Evolutionary conservation across 2,888 invertebrate species (phyloP).

Genomic region (Cosmorhoe ocellata): DNA sequence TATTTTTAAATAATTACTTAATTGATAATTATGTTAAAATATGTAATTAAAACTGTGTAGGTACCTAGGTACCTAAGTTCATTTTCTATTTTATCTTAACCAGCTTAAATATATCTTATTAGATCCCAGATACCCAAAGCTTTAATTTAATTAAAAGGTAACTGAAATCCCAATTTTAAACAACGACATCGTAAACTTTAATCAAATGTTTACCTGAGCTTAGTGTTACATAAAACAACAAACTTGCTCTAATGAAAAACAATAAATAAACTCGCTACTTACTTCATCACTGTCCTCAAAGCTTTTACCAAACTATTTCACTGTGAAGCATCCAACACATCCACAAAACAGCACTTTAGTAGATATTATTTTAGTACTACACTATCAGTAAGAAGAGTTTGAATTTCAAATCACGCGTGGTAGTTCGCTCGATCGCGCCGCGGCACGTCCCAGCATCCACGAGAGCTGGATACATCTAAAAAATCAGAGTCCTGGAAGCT

Average conservation of each 20-base stretch:
- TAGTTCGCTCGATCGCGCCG: constrained; percentile 29
- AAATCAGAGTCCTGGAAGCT: constrained; percentile 76
- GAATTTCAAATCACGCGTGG: constrained; percentile 30
- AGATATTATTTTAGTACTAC: constrained; percentile 42
- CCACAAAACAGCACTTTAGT: constrained; percentile 46
- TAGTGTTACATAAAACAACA: constrained; percentile 16
- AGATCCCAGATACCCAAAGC: not conserved
- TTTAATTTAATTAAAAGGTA: constrained; percentile 2
- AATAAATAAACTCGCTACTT: constrained; percentile 43
- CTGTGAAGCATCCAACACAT: constrained; percentile 43
- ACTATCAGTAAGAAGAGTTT: constrained; percentile 19
- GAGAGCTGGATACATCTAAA: constrained; percentile 73
- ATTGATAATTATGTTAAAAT: too few relatives aligned
- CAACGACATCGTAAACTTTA: constrained; percentile 18
- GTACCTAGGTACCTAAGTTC: too few relatives aligned
- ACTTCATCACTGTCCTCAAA: constrained; percentile 36
- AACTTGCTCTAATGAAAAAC: constrained; percentile 25
- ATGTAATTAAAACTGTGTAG: too few relatives aligned
- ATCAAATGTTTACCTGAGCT: constrained; percentile 9
- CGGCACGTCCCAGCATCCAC: constrained; percentile 65
- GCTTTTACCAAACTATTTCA: constrained; percentile 41
- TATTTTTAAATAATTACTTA: too few relatives aligned
- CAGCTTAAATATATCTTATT: not conserved
- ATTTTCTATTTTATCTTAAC: too few relatives aligned
- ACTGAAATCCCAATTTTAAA: constrained; percentile 9